Conservation (phyloP, 1,140 invertebrate species). For the Conopomorpha cramerella region DNA sequence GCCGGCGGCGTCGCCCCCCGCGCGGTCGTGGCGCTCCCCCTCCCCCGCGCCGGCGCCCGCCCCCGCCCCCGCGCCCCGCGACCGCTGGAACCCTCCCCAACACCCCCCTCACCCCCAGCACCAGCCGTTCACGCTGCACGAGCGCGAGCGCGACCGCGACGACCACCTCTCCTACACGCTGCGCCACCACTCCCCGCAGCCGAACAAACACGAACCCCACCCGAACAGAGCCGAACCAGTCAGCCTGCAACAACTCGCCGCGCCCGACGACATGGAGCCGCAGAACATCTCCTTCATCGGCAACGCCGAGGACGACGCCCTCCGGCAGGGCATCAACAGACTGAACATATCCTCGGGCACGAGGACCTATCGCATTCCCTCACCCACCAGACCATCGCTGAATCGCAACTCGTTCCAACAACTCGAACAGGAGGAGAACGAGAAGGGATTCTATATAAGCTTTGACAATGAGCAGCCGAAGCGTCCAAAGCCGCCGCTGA, state of each 20-base stretch:
- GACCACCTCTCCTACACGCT: conserved; percentile 28
- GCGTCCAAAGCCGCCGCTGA: conserved; percentile 83
- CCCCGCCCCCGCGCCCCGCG: conserved; percentile 7
- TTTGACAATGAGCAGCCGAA: conserved; percentile 88
- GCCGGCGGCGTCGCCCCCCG: conserved; percentile 12
- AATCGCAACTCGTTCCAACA: conserved; percentile 75
- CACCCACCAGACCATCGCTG: conserved; percentile 75
- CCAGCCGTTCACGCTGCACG: conserved; percentile 46
- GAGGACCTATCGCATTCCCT: conserved; percentile 85
- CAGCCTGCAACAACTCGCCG: conserved; percentile 38
- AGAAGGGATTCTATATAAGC: conserved; percentile 94
- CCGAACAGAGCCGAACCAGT: conserved; percentile 31
- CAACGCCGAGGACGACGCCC: conserved; percentile 64
- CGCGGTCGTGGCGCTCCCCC: conserved; percentile 41
- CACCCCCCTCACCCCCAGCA: no score
- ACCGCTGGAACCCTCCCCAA: conserved; percentile 41
- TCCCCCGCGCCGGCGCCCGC: conserved; percentile 30
- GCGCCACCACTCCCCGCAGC: conserved; percentile 34
- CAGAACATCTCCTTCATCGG: conserved; percentile 92
- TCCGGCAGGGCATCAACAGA: conserved; percentile 67
- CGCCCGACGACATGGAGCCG: conserved; percentile 82
- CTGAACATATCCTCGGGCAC: conserved; percentile 85
- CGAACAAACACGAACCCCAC: conserved; percentile 30
- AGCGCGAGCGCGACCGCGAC: conserved; percentile 12
- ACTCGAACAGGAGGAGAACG: conserved; percentile 44